These are phyloP conservation scores for Trigoniulus corallinus DNA, from an alignment of 1,140 invertebrate species.

Conservation along the genomic window DNA sequence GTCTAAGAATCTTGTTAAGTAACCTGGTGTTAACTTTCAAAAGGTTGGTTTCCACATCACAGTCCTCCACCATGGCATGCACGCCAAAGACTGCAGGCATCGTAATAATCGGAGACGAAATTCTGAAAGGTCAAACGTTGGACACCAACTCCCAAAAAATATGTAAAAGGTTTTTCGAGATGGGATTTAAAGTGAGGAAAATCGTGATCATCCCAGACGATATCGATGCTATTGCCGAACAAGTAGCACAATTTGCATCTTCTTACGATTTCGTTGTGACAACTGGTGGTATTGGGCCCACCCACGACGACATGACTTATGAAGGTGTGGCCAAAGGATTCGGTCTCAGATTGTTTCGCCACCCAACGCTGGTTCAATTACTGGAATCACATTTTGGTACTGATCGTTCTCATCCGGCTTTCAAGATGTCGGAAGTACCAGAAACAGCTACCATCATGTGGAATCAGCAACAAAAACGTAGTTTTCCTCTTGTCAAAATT, in stretches of 20 bases:
- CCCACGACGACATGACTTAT: conserved; percentile 71
- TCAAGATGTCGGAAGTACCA: conserved; percentile 34
- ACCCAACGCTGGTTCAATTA: conserved; percentile 40
- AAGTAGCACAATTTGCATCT: conserved; percentile 45
- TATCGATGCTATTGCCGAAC: conserved; percentile 45
- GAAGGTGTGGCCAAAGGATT: conserved; percentile 59
- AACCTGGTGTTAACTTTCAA: too few relatives aligned
- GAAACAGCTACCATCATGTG: conserved; percentile 19
- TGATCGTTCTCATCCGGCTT: conserved; percentile 21
- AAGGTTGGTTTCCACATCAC: too few relatives aligned
- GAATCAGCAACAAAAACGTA: conserved; percentile 19
- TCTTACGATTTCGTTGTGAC: conserved; percentile 48
- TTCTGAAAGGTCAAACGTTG: conserved; percentile 56
- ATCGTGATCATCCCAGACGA: conserved; percentile 51
- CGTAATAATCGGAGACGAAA: conserved; percentile 64
- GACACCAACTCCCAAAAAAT: conserved; percentile 60
- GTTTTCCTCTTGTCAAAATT: conserved; percentile 46
- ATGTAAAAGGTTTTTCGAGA: conserved; percentile 40
- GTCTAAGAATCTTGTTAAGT: too few relatives aligned
- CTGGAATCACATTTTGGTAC: conserved; percentile 26
- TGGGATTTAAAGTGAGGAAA: conserved; percentile 47
- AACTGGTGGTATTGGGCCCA: conserved; percentile 63
- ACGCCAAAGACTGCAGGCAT: conserved; percentile 22
- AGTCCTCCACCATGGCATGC: too few relatives aligned
- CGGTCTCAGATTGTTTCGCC: conserved; percentile 33